Percentiles rank a stretch among this genome's conserved stretches.
These are phyloP conservation scores for Oncorhynchus clarkii DNA, from an alignment of 2,113 vertebrate species.

Conservation along the genomic window DNA sequence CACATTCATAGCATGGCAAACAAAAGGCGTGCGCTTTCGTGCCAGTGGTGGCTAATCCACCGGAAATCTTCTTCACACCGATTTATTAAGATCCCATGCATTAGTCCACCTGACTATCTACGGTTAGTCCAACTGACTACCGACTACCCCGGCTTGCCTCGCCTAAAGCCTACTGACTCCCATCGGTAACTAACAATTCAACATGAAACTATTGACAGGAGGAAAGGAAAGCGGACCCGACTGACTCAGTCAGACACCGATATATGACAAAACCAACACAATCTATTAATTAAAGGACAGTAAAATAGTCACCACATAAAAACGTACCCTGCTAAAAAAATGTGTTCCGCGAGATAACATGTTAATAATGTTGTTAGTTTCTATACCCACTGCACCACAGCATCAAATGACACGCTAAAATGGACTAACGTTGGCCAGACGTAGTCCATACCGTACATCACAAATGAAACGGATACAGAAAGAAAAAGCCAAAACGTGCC, in stretches of 20 bases:
- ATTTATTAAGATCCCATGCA: slow-evolving; percentile 14
- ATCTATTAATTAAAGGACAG: too few relatives aligned
- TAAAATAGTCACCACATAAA: neutral
- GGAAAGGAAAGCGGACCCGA: neutral
- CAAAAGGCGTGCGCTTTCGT: slow-evolving; percentile 6
- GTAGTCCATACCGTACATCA: too few relatives aligned
- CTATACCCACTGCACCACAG: neutral
- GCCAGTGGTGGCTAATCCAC: slow-evolving; percentile 4
- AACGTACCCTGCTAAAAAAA: neutral
- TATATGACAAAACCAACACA: neutral
- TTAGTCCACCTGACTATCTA: slow-evolving; percentile 6
- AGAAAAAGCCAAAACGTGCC: neutral
- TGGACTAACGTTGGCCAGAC: neutral
- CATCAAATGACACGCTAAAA: neutral
- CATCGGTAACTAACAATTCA: neutral
- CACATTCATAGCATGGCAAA: neutral
- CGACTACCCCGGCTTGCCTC: too few relatives aligned
- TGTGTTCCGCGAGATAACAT: neutral
- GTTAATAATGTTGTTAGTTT: neutral
- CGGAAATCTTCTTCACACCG: neutral
- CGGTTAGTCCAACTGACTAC: too few relatives aligned
- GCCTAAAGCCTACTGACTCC: neutral
- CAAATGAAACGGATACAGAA: neutral
- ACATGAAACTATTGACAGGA: neutral
- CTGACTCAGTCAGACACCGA: neutral